These are phyloP conservation scores for Nannoperca obscura DNA, from an alignment of 2,797 vertebrate species.

Conservation along the genomic window DNA sequence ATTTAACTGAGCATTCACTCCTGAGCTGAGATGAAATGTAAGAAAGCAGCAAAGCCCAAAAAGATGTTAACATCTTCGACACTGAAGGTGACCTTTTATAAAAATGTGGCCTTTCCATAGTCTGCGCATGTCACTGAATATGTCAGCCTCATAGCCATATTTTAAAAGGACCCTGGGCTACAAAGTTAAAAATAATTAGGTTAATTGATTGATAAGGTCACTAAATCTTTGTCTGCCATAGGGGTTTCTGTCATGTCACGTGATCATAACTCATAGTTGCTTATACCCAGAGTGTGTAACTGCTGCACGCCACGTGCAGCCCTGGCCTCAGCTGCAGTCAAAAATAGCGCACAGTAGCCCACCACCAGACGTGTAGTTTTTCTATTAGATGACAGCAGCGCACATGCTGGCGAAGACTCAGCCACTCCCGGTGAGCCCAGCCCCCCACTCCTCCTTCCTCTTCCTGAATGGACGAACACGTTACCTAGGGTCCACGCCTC, in stretches of 20 bases:
- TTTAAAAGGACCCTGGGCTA: not conserved
- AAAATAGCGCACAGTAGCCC: conserved; percentile 51
- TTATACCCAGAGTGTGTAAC: not conserved
- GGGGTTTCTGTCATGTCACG: not conserved
- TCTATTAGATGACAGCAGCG: conserved; percentile 67
- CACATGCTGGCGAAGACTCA: conserved; percentile 58
- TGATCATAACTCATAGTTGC: not conserved
- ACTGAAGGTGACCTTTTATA: conserved; percentile 27
- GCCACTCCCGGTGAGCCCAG: conserved; percentile 51
- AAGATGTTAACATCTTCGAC: not conserved
- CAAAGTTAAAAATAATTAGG: not conserved
- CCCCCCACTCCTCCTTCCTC: conserved; percentile 31
- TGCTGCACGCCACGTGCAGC: conserved; percentile 15
- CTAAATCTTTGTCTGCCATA: not conserved
- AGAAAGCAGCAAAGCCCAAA: not conserved
- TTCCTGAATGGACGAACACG: conserved; percentile 56
- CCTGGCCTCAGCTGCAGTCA: conserved; percentile 24
- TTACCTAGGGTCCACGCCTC: conserved; percentile 68
- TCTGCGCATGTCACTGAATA: not conserved
- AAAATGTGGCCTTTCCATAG: not conserved
- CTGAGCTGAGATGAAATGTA: not conserved
- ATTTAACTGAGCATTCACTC: not conserved
- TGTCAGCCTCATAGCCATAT: not conserved
- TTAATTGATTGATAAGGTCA: not conserved
- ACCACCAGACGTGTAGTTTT: conserved; percentile 48